These are phyloP conservation scores for Sebastes elongatus DNA, from an alignment of 2,797 vertebrate species.

Conservation along the genomic window DNA sequence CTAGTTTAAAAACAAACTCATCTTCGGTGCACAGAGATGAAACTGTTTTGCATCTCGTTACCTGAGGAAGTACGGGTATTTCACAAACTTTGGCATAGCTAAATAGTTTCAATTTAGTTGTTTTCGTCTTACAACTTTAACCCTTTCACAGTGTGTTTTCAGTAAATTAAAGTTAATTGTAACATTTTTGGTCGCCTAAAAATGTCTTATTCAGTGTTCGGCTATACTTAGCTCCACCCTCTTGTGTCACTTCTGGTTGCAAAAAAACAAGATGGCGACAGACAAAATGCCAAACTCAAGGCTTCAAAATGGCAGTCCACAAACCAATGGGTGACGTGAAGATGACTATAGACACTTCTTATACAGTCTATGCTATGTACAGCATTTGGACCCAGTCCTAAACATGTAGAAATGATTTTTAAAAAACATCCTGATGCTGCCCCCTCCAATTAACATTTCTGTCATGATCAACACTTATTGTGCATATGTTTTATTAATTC, in stretches of 20 bases:
- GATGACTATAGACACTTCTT: no score
- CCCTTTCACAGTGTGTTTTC: no score
- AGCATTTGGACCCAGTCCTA: constrained; percentile 6
- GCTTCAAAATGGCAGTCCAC: no score
- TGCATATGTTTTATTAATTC: background rate
- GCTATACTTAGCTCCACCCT: no score
- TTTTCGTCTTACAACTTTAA: no score
- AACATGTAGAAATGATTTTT: constrained; percentile 10
- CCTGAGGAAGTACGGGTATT: background rate
- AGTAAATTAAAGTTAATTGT: no score
- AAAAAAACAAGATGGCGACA: no score
- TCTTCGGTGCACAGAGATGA: background rate
- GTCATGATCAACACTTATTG: background rate
- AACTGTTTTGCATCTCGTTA: background rate
- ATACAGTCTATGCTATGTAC: background rate
- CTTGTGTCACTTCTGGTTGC: no score
- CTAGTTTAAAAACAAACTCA: background rate
- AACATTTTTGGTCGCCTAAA: no score
- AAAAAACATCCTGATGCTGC: background rate
- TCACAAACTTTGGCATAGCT: background rate
- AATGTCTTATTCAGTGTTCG: no score
- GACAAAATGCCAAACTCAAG: no score
- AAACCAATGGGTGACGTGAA: no score
- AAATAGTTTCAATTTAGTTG: background rate
- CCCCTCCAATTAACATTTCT: background rate